Conservation (phyloP, 2,888 invertebrate genomes). For the Heliconius cydno region DNA sequence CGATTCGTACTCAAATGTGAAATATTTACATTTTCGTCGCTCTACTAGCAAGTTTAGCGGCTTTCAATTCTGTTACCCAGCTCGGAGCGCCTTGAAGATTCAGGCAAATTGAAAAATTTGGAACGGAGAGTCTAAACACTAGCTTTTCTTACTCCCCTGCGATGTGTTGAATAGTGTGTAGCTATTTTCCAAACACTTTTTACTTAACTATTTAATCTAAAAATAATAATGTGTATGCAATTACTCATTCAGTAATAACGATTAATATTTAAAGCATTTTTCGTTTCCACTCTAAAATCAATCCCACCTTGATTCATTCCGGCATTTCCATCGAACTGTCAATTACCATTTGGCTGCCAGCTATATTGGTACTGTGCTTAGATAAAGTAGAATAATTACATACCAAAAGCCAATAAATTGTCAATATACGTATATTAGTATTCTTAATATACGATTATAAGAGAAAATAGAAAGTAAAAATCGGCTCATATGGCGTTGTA, state of each 20-base stretch:
- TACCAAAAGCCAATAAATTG: not conserved
- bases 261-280: constrained; percentile 3
- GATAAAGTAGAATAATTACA: constrained; percentile 11
- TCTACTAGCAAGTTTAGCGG: no score
- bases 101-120: not conserved
- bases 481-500: no score
- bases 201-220: not conserved
- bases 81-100: not conserved
- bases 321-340: constrained; percentile 33
- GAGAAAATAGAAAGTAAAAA: not conserved
- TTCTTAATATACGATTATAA: not conserved
- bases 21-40: no score
- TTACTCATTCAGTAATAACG: not conserved
- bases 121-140: no score
- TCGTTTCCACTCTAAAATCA: constrained; percentile 20
- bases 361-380: constrained; percentile 23
- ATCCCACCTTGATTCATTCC: constrained; percentile 5
- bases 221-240: not conserved
- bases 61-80: not conserved
- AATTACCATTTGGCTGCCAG: constrained; percentile 30
- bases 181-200: not conserved
- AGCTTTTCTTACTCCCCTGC: no score
- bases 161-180: no score
- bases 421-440: not conserved
- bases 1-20: no score